phyloP scores from a whole-genome alignment of 2,888 invertebrate species.

The Catocala sponsa region DNA sequence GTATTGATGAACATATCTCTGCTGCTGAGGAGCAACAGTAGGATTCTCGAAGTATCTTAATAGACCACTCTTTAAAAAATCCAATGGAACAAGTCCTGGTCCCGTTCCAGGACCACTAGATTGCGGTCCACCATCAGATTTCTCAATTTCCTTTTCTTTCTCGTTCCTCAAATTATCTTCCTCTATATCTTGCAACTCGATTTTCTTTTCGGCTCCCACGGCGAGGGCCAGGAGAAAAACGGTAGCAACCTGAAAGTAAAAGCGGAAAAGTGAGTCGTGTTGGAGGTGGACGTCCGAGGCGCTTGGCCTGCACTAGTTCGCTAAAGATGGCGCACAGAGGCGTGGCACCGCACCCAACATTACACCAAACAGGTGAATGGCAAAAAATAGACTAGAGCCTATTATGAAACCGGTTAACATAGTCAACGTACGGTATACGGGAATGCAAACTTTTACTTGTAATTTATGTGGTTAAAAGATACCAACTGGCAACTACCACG shows the following conservation, averaged over 20 bases:
- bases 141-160: slow-evolving; percentile 72
- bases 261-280: slow-evolving; percentile 62
- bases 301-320: slow-evolving; percentile 56
- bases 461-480: slow-evolving; percentile 75
- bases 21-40: slow-evolving; percentile 57
- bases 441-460: slow-evolving; percentile 83
- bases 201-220: slow-evolving; percentile 88
- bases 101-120: slow-evolving; percentile 45
- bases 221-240: slow-evolving; percentile 68
- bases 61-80: slow-evolving; percentile 73
- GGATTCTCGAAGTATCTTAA: slow-evolving; percentile 69
- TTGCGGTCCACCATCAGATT: slow-evolving; percentile 60
- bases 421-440: slow-evolving; percentile 67
- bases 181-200: slow-evolving; percentile 92
- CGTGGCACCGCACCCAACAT: slow-evolving; percentile 57
- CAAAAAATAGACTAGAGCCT: slow-evolving; percentile 79
- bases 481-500: slow-evolving; percentile 60
- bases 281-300: slow-evolving; percentile 58
- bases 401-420: slow-evolving; percentile 79
- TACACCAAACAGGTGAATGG: slow-evolving; percentile 78
- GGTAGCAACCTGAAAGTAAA: slow-evolving; percentile 81
- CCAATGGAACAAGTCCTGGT: slow-evolving; percentile 61
- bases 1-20: slow-evolving; percentile 78
- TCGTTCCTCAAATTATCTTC: slow-evolving; percentile 90
- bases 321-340: slow-evolving; percentile 66